Conservation (phyloP, 2,113 vertebrate genomes). For the Dipodomys merriami region DNA sequence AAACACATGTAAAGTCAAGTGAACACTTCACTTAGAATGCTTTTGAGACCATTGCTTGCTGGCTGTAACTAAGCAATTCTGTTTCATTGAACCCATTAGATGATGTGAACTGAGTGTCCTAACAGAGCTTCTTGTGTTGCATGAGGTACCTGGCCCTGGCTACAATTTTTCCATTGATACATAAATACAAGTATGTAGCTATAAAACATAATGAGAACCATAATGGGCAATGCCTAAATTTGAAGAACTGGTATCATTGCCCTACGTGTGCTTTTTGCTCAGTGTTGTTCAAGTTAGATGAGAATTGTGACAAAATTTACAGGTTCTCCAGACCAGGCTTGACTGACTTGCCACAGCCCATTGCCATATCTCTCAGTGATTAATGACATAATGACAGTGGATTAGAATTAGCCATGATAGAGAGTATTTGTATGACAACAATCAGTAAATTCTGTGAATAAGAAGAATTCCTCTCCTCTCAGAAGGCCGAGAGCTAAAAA, state of each 20-base stretch:
- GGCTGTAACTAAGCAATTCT: neutral
- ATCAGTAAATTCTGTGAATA: neutral
- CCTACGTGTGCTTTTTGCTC: neutral
- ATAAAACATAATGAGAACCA: neutral
- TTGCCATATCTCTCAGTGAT: neutral
- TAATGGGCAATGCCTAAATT: neutral
- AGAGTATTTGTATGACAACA: neutral
- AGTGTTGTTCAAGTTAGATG: neutral
- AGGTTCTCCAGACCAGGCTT: neutral
- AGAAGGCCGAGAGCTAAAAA: neutral
- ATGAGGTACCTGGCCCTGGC: neutral
- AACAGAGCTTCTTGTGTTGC: neutral
- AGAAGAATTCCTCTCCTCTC: neutral
- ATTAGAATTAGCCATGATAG: neutral
- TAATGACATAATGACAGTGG: neutral
- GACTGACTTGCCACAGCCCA: neutral
- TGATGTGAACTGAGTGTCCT: too few species aligned
- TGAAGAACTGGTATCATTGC: neutral
- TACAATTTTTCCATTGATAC: neutral
- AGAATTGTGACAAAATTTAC: neutral
- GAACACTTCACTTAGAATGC: neutral
- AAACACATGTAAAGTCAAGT: neutral
- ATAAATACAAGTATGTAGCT: neutral
- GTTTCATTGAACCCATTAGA: neutral
- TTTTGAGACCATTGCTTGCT: neutral